These are phyloP conservation scores for Acromyrmex heyeri DNA, from an alignment of 1,140 invertebrate species.

Conservation along the genomic window DNA sequence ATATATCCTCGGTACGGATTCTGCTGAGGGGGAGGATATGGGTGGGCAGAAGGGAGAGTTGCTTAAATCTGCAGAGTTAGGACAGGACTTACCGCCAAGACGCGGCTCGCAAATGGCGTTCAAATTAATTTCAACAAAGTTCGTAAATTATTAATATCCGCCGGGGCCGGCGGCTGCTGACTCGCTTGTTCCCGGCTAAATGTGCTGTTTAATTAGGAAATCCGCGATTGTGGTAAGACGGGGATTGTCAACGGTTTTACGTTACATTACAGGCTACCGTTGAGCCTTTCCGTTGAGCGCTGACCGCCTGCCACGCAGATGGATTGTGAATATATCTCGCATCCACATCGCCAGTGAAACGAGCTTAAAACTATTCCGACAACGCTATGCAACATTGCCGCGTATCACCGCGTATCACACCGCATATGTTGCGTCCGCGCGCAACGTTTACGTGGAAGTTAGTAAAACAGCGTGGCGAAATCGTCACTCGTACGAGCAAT, in stretches of 20 bases:
- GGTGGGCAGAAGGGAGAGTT: conserved; percentile 47
- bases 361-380: conserved; percentile 70
- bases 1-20: conserved; percentile 67
- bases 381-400: conserved; percentile 3
- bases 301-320: conserved; percentile 42
- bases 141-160: conserved; percentile 81
- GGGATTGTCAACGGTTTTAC: conserved; percentile 73
- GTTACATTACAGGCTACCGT: background rate
- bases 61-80: conserved; percentile 71
- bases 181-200: conserved; percentile 75
- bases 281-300: conserved; percentile 43
- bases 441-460: conserved; percentile 68
- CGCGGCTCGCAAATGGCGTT: conserved; percentile 74
- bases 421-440: conserved; percentile 29
- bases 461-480: conserved; percentile 58
- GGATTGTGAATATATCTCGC: conserved; percentile 57
- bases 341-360: conserved; percentile 44
- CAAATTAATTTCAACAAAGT: conserved; percentile 81
- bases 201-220: conserved; percentile 81
- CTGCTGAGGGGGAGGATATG: conserved; percentile 58
- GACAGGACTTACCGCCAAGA: conserved; percentile 74
- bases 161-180: conserved; percentile 66
- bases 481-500: conserved; percentile 16
- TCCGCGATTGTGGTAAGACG: conserved; percentile 78
- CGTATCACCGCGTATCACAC: background rate